Evolutionary conservation across 2,888 invertebrate genomes (phyloP).

Genomic region (Hipparchia semele): DNA sequence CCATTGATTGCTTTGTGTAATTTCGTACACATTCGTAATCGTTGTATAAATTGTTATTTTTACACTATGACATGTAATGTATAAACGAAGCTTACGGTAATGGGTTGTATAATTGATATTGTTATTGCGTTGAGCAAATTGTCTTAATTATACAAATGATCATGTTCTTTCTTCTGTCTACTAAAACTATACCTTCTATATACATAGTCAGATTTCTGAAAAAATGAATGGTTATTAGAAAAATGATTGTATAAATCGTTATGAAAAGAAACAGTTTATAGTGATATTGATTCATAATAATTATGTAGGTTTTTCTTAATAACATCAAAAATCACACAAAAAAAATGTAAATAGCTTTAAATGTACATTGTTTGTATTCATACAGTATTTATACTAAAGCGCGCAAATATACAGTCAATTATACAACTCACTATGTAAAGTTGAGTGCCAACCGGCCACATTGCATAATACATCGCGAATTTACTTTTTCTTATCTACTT

Average conservation of each 20-base stretch:
- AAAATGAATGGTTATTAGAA: no score
- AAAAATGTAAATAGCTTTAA: conserved; percentile 11
- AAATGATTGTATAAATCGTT: neutral
- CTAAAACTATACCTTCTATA: neutral
- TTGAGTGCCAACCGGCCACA: conserved; percentile 15
- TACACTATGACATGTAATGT: conserved; percentile 31
- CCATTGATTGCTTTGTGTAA: conserved; percentile 1
- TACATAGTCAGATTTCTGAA: neutral
- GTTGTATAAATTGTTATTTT: conserved; percentile 16
- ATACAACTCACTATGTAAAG: conserved; percentile 24
- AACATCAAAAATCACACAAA: neutral
- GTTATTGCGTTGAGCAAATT: neutral
- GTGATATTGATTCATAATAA: neutral
- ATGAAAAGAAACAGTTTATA: neutral
- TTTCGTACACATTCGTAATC: conserved; percentile 6
- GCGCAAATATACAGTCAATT: neutral
- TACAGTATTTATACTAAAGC: neutral
- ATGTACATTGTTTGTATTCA: neutral
- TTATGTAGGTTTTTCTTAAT: neutral
- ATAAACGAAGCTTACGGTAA: conserved; percentile 20
- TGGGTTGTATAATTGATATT: conserved; percentile 32
- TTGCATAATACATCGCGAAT: conserved; percentile 1
- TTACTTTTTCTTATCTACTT: neutral
- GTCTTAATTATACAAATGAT: neutral
- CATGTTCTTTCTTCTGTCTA: neutral